These are phyloP conservation scores for Protonemura montana DNA, from an alignment of 2,888 invertebrate species.

Conservation along the genomic window DNA sequence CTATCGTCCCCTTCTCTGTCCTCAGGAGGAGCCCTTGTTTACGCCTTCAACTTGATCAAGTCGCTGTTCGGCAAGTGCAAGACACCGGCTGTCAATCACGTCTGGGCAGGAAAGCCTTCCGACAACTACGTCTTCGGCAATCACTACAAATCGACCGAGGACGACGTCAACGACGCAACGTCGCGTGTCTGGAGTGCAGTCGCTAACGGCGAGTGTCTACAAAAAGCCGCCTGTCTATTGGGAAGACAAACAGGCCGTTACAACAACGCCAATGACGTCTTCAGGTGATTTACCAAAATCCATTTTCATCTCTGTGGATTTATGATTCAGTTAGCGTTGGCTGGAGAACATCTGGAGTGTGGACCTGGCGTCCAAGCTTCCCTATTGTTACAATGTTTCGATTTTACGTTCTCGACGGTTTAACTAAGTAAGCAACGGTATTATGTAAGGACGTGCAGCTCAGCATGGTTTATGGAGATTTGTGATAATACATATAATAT, in stretches of 20 bases:
- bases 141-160: background rate
- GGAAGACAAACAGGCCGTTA: constrained; percentile 21
- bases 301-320: too few species aligned
- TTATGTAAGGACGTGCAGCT: too few species aligned
- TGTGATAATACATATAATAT: too few species aligned
- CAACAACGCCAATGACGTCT: constrained; percentile 14
- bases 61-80: constrained; percentile 3
- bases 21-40: background rate
- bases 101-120: background rate
- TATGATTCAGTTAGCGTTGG: too few species aligned
- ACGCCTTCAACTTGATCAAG: background rate
- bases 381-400: too few species aligned
- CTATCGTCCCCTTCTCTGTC: too few species aligned
- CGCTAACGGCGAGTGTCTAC: constrained; percentile 19
- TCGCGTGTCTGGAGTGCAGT: constrained; percentile 2
- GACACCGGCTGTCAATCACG: background rate
- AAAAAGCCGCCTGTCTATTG: background rate
- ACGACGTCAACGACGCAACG: background rate
- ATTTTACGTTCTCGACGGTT: too few species aligned
- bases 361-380: too few species aligned
- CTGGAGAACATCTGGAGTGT: too few species aligned
- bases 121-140: background rate
- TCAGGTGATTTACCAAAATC: constrained; percentile 2
- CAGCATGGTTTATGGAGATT: too few species aligned
- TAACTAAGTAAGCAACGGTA: too few species aligned